Base-by-base conservation (phyloP, 1,140 invertebrate genomes). In the Nomia melanderi region DNA sequence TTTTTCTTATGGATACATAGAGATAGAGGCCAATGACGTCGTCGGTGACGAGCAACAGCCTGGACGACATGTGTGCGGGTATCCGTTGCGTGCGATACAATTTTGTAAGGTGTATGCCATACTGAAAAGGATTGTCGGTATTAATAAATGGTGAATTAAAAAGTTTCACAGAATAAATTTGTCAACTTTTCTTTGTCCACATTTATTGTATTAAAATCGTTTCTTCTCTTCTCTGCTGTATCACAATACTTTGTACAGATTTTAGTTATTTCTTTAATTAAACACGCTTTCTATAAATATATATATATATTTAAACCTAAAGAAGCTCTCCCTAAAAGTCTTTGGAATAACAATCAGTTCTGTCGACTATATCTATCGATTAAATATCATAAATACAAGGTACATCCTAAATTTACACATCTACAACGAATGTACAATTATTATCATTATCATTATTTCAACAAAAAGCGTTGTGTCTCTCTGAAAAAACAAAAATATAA, bases 51-150 rank as follows among this genome's bases (percentile, higher is more conserved):
- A 71, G 72, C 63, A 78, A 74, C 59, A 76, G 66, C 62, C 64
- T 69, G 44, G 66, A 77, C 70, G 71, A 69, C 39, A 44, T 60
- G 64, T 25, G 54, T 74, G 62, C 67, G 39, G 59, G 41, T 44
- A 23, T 70, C 79, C 70, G 65, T 80, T 60, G 64, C 60, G 79
- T 75, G 67, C 62, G 79, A 81, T 82, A 76, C 23, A 78, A 84
- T 82, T 85, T 82, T 82, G 64, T 83, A 83, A 79, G 77, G 79
- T 79, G 78, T 80, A 83, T 85, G 84, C 82, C 56, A 79, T 73
- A 89, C 90, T 89, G 88, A 90, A 91, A 90, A 88, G 83, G 83
- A 91, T 85, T 82, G 83, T 87, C 64, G 79, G 81, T 69, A 91
- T 90, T 89, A 91, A 91, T 90, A 88, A n/a, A 81, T 74, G 80